Conservation (phyloP, 2,113 vertebrate species). For the Nothocercus nigrocapillus region DNA sequence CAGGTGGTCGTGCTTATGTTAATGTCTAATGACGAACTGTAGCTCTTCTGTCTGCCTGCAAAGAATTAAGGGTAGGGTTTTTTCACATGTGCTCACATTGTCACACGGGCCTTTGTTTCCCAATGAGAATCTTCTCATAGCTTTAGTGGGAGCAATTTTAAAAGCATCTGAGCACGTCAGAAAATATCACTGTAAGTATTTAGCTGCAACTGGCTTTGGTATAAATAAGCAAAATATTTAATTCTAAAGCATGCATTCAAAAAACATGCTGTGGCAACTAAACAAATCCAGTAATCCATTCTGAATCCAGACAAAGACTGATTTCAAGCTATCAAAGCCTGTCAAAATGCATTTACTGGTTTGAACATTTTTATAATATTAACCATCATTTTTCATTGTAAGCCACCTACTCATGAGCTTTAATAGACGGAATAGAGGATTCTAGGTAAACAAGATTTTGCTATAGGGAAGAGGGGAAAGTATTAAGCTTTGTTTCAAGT, state of each 20-base stretch:
- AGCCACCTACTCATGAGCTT: slow-evolving; percentile 56
- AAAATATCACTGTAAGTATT: slow-evolving; percentile 19
- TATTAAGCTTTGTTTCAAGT: slow-evolving; percentile 14
- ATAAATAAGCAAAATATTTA: slow-evolving; percentile 63
- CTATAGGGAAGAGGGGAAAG: background rate
- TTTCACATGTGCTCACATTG: slow-evolving; percentile 1
- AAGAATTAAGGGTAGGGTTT: slow-evolving; percentile 41
- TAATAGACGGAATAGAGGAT: slow-evolving; percentile 41
- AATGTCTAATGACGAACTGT: slow-evolving; percentile 43
- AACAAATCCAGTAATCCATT: slow-evolving; percentile 42
- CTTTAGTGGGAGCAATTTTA: background rate
- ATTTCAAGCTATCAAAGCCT: slow-evolving; percentile 60
- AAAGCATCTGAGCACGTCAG: background rate
- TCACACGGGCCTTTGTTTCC: slow-evolving; percentile 51
- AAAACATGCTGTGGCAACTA: slow-evolving; percentile 50
- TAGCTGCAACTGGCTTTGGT: slow-evolving; percentile 18
- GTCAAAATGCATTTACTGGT: slow-evolving; percentile 58
- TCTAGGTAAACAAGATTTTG: slow-evolving; percentile 51
- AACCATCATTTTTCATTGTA: slow-evolving; percentile 55
- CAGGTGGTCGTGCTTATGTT: slow-evolving; percentile 57
- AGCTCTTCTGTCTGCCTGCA: slow-evolving; percentile 50
- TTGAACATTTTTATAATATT: slow-evolving; percentile 36
- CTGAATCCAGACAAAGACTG: slow-evolving; percentile 24
- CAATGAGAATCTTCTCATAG: background rate
- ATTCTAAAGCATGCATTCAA: slow-evolving; percentile 31